Conservation (phyloP, 2,113 vertebrate species). For the Myrmecobius fasciatus region DNA sequence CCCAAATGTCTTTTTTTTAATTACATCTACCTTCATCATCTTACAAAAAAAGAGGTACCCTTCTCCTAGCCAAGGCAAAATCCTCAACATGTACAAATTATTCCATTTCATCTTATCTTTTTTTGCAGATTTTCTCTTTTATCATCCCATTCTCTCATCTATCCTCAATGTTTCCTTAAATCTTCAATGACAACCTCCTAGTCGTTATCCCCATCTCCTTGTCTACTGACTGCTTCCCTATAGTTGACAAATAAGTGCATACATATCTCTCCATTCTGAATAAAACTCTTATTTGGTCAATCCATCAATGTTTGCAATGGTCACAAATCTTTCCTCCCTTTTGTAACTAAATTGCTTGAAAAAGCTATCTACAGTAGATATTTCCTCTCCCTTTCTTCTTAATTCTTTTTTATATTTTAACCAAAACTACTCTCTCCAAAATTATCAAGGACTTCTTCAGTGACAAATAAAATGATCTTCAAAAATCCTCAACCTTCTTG, state of each 20-base stretch:
- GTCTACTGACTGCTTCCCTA: neutral
- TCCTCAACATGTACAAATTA: neutral
- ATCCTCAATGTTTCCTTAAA: neutral
- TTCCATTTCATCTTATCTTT: neutral
- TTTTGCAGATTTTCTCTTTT: neutral
- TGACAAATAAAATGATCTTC: neutral
- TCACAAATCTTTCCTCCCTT: neutral
- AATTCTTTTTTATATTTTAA: neutral
- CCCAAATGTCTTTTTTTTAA: neutral
- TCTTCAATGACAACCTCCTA: neutral
- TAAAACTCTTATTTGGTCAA: neutral
- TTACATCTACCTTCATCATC: neutral
- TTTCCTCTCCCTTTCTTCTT: neutral
- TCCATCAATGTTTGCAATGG: neutral
- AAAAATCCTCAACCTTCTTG: too few relatives aligned
- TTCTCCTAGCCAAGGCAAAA: neutral
- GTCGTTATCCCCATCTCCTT: neutral
- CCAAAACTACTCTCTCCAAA: neutral
- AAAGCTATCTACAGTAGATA: neutral
- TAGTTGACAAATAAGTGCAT: neutral
- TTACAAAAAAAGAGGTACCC: neutral
- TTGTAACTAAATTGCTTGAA: neutral
- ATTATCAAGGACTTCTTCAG: neutral
- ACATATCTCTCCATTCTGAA: neutral
- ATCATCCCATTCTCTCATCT: neutral